phyloP scores from a whole-genome alignment of 2,113 vertebrate genomes.

The Noturus placidus region DNA sequence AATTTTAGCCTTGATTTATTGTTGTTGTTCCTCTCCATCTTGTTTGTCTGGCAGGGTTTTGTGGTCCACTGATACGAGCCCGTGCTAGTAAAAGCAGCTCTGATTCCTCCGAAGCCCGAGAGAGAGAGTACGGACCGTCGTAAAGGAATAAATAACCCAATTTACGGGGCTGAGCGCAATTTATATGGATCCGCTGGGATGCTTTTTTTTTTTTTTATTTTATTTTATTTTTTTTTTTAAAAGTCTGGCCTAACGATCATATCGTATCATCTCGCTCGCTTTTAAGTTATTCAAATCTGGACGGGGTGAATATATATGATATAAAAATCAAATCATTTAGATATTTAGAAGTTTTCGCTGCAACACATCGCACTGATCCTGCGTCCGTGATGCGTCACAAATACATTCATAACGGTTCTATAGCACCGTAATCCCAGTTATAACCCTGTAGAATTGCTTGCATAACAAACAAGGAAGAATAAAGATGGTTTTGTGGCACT shows the following conservation, averaged over 20 bases:
- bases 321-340: background rate
- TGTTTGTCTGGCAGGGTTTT: slow-evolving; percentile 58
- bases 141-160: slow-evolving; percentile 61
- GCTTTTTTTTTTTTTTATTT: background rate
- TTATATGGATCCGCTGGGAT: slow-evolving; percentile 31
- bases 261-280: background rate
- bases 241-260: background rate
- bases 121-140: slow-evolving; percentile 49
- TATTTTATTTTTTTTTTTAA: too few species aligned
- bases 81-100: slow-evolving; percentile 56
- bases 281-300: background rate
- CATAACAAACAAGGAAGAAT: background rate
- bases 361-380: background rate
- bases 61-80: slow-evolving; percentile 61
- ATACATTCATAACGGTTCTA: background rate
- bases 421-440: background rate
- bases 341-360: background rate
- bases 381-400: background rate
- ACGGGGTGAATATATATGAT: background rate
- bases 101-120: slow-evolving; percentile 50
- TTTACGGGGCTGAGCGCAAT: slow-evolving; percentile 53
- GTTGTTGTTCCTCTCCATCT: slow-evolving; percentile 53
- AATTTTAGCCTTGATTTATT: slow-evolving; percentile 58
- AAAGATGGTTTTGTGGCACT: background rate
- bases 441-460: background rate